phyloP scores from a whole-genome alignment of 1,140 invertebrate genomes.

The Cyclargus thomasi region DNA sequence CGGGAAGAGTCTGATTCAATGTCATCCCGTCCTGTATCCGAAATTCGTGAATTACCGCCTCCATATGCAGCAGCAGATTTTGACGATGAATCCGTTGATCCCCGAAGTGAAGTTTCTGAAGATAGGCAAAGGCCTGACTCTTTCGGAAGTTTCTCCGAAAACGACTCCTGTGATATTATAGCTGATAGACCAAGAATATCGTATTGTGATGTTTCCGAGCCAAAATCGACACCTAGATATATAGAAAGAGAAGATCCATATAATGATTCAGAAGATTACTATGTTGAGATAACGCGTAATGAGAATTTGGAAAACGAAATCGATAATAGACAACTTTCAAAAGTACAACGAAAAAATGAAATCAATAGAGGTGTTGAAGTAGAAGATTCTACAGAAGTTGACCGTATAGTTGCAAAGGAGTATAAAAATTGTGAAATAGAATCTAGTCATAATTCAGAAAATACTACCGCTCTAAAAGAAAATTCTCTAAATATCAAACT shows the following conservation, averaged over 20 bases:
- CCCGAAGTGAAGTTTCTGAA: conserved; percentile 65
- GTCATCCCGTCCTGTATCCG: conserved; percentile 73
- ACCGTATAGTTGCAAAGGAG: conserved; percentile 36
- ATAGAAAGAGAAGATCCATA: conserved; percentile 66
- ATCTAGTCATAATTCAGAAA: conserved; percentile 54
- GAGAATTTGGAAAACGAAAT: conserved; percentile 67
- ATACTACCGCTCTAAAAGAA: conserved; percentile 58
- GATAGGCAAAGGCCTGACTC: conserved; percentile 64
- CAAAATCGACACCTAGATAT: conserved; percentile 59
- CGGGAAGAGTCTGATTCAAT: conserved; percentile 76
- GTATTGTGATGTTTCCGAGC: conserved; percentile 62
- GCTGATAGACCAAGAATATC: conserved; percentile 41
- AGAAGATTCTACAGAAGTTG: conserved; percentile 40
- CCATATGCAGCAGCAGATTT: conserved; percentile 66
- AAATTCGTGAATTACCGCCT: conserved; percentile 69
- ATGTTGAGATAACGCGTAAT: conserved; percentile 47
- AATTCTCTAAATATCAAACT: conserved; percentile 60
- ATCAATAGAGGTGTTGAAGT: conserved; percentile 66
- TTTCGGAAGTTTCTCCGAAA: conserved; percentile 66
- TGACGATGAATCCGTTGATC: conserved; percentile 65
- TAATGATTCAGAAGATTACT: conserved; percentile 61
- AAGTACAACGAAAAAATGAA: conserved; percentile 72
- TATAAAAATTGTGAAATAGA: conserved; percentile 50
- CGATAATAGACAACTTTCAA: conserved; percentile 59
- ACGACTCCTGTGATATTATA: conserved; percentile 60